phyloP scores from a whole-genome alignment of 2,888 invertebrate species.

The Epirrhoe tristata region DNA sequence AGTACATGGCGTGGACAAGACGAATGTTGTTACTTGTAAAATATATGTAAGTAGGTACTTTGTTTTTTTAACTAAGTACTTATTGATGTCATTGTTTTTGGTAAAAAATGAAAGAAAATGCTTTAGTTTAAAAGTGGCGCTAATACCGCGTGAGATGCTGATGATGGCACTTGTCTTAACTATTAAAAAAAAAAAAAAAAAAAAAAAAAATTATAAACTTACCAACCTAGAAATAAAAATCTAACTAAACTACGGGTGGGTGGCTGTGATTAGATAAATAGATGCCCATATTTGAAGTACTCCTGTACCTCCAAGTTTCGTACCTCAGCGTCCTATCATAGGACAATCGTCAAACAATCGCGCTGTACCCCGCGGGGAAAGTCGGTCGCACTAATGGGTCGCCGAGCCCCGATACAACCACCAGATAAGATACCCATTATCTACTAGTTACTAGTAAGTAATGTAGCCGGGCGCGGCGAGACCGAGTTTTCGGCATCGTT shows the following conservation, averaged over 20 bases:
- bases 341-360: constrained; percentile 69
- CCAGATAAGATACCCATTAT: constrained; percentile 70
- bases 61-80: too few relatives aligned
- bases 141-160: too few relatives aligned
- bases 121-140: too few relatives aligned
- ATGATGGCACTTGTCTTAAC: too few relatives aligned
- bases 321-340: constrained; percentile 47
- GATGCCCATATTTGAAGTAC: too few relatives aligned
- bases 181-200: too few relatives aligned
- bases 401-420: constrained; percentile 63
- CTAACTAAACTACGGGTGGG: too few relatives aligned
- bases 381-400: constrained; percentile 77
- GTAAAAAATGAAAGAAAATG: too few relatives aligned
- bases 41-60: not conserved
- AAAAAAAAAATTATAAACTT: too few relatives aligned
- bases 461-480: constrained; percentile 26
- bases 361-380: constrained; percentile 68
- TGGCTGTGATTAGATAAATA: too few relatives aligned
- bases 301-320: constrained; percentile 20
- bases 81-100: too few relatives aligned
- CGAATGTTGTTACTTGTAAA: not conserved
- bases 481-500: constrained; percentile 42
- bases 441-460: constrained; percentile 44
- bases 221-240: too few relatives aligned
- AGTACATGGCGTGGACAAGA: constrained; percentile 13